Conservation (phyloP, 2,888 invertebrate genomes). For the Sarcophaga carnaria region DNA sequence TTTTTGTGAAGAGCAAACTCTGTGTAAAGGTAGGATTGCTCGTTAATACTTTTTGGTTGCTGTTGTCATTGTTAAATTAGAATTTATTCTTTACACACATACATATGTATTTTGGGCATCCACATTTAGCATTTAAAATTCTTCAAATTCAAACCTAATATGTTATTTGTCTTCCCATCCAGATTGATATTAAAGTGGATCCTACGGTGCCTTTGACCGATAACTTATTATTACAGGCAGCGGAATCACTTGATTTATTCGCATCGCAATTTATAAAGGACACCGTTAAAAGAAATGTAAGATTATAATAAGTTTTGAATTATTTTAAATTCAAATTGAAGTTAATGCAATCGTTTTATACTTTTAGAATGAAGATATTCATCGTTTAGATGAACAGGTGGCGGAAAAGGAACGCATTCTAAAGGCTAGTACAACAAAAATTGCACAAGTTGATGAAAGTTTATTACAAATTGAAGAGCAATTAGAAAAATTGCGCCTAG, state of each 20-base stretch:
- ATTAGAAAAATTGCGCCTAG: constrained; percentile 83
- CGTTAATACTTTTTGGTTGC: too few relatives aligned
- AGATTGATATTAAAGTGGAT: constrained; percentile 83
- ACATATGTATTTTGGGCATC: not conserved
- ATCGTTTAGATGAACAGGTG: constrained; percentile 87
- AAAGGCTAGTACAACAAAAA: constrained; percentile 86
- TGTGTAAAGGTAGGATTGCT: too few relatives aligned
- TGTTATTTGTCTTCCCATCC: constrained; percentile 2
- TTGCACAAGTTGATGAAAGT: constrained; percentile 87
- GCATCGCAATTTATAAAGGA: constrained; percentile 86
- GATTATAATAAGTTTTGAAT: constrained; percentile 74
- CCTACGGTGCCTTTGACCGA: constrained; percentile 83
- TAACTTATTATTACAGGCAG: constrained; percentile 85
- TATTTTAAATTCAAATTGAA: not conserved
- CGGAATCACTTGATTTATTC: constrained; percentile 86
- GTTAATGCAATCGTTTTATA: constrained; percentile 37
- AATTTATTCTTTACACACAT: not conserved
- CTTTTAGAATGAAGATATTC: constrained; percentile 87
- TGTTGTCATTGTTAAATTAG: too few relatives aligned
- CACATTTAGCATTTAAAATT: not conserved
- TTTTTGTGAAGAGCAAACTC: not conserved
- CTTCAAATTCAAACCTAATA: too few relatives aligned
- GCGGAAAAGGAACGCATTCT: constrained; percentile 82
- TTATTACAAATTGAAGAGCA: constrained; percentile 86
- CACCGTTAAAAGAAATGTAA: constrained; percentile 88